Evolutionary conservation across 2,797 vertebrate genomes (phyloP), one percentile per base, ranked within the genome.

Genomic region (Ambastaia sidthimunki): DNA sequence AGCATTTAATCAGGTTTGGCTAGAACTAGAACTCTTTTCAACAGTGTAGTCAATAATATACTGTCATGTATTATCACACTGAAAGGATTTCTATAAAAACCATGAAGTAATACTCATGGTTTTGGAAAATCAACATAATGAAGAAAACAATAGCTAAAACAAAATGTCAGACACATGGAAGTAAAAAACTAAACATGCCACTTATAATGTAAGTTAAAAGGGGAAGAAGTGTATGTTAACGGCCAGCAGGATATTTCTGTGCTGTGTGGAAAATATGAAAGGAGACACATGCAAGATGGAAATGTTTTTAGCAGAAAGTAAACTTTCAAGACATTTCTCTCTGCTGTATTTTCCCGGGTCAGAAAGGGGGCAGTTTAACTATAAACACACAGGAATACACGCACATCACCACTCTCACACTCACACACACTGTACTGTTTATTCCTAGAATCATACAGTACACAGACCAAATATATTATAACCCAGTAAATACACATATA

Each of bases 261-360:
- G 19, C 55, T 54, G 23, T 59, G 52, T 74, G 71, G 65, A 47
- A 78, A 74, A 74, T 55, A 59, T 63, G 19, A 78, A 78, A 34
- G 7, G 3, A 48, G 47, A 18, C 18, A 37, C 60, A 74, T 25
- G 59, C 47, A 65, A 52, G 62, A 55, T 79, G 50, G 57, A 79
- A 84, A 74, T 76, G 68, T 48, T 84, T 59, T 57, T 60, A 70
- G 67, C 76, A 76, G 75, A 78, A 73, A 62, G 54, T 78, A 74
- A 79, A 79, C 76, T 57, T 69, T 12, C 59, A 59, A 57, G 16
- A 68, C 59, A 81, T 52, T 52, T 7, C 57, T 80, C 77, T 75
- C 31, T 52, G 23, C 37, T 71, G 70, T 41, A 44, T 44, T 65
- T n/a, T 37, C 23, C 48, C 4, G 47, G 77, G 73, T 80, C 80